Evolutionary conservation across 2,797 vertebrate genomes (phyloP), one percentile per base, ranked within the genome.

Genomic region (Enteromius treurensis): DNA sequence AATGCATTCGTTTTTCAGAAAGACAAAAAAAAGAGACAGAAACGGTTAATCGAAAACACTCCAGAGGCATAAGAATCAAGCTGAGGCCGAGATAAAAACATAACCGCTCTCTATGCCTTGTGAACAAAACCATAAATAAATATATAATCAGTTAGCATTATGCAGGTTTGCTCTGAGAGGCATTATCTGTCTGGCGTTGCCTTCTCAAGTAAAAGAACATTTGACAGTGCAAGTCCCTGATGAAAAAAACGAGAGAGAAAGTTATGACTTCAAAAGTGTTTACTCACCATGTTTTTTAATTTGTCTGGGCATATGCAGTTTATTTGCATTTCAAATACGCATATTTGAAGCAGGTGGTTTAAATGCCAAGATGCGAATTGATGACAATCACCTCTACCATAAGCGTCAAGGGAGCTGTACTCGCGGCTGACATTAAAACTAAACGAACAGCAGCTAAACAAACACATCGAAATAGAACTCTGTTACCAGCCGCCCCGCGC

Each of bases 291-390:
- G 81, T 90, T 87, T 89, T 93, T 93, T 94, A 92, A 95, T 94
- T 93, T 94, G 91, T 92, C 91, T 90, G 90, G 90, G 89, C 92
- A 89, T 90, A 92, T 89, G 88, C 92, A 85, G 89, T 91, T 88
- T 91, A 95, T 95, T 95, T 95, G 95, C 95, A 95, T 95, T 95
- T 95, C 94, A 95, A 95, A 95, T 93, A 86, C 85, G 90, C 91
- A 83, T 92, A 92, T 94, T 94, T 93, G 92, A 95, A 94, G 93
- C 93, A 91, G 91, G 89, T 92, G 92, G 92, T 93, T 95, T 94
- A 95, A 95, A 95, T 95, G 94, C 94, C 94, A 95, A 92, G 92
- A 94, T 89, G 90, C 86, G 90, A 94, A 92, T 91, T 93, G 94
- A 95, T 95, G 94, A 93, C 94, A 95, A 95, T 95, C 94, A 91